Evolutionary conservation across 2,888 invertebrate genomes (phyloP), one percentile per base, ranked within the genome.

Genomic region (Apodemia duryi): DNA sequence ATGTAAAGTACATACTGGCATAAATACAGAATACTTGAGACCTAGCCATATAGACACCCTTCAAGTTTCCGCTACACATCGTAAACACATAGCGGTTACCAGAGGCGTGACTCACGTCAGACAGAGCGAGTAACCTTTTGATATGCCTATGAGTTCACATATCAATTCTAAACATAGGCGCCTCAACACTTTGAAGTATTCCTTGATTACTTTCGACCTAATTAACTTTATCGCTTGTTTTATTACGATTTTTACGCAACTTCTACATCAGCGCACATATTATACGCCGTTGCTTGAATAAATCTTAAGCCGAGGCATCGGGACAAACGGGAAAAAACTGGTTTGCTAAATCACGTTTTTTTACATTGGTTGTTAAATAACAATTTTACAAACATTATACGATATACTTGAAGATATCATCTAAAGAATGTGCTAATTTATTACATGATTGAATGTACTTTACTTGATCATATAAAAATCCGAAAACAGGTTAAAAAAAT

Each of bases 1-100:
- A 49, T 49, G 49, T n/a, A 13, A 49, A 49, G 49, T 49, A 13
- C 5, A 11, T n/a, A 49, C 54, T 4, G 29, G 35, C 11, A 57
- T 57, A 57, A 57, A 57, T 57, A 32, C 57, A 54, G 11, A 11
- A 57, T 13, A 32, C 57, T 57, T 11, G 57, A 57, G 54, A 29
- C 32, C 13, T 32, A 32, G 57, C 57, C 13, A 57, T 32, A 75
- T 74, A 77, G 77, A 75, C 67, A 72, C 67, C 67, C 69, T 67
- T 67, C 72, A 32, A 71, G 70, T 82, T 82, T 87, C 86, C 86
- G 83, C 80, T 79, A 79, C 73, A 73, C 75, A 79, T 78, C 74
- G 76, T 80, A 78, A 81, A 81, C 77, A 81, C 77, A 77, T 69
- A 70, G 69, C 74, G 76, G 75, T 78, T 79, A 75, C 74, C 75